Conservation (phyloP, 2,797 vertebrate genomes). For the Adrianichthys oophorus region DNA sequence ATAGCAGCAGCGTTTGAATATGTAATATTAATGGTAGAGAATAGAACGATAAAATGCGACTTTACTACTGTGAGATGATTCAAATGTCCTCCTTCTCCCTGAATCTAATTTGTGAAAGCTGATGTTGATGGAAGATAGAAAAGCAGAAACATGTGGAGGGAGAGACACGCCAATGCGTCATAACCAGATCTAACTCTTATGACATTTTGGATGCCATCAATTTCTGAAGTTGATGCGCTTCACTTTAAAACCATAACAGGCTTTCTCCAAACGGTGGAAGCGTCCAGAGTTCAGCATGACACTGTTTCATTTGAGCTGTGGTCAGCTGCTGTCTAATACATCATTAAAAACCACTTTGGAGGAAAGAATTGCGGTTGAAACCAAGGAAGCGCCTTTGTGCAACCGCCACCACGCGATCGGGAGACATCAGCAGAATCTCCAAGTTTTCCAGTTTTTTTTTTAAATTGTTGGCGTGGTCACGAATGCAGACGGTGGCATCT, state of each 20-base stretch:
- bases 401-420: no score
- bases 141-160: conserved; percentile 2
- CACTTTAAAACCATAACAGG: conserved; percentile 1
- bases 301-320: background rate
- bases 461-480: no score
- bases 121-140: conserved; percentile 11
- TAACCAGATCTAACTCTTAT: conserved; percentile 9
- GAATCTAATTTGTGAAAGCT: conserved; percentile 8
- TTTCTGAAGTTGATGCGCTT: conserved; percentile 4
- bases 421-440: no score
- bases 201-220: background rate
- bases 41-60: conserved; percentile 20
- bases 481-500: no score
- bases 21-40: conserved; percentile 16
- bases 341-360: conserved; percentile 16
- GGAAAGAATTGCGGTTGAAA: background rate
- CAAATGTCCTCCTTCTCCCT: conserved; percentile 13
- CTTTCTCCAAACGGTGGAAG: background rate
- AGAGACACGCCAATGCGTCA: background rate
- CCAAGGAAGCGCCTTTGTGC: background rate
- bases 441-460: no score
- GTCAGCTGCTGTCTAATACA: background rate
- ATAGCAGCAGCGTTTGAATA: conserved; percentile 20
- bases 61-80: conserved; percentile 24
- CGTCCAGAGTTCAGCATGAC: conserved; percentile 2